Evolutionary conservation across 1,140 invertebrate genomes (phyloP), one percentile per base, ranked within the genome.

Genomic region (Dreissena rostriformis): DNA sequence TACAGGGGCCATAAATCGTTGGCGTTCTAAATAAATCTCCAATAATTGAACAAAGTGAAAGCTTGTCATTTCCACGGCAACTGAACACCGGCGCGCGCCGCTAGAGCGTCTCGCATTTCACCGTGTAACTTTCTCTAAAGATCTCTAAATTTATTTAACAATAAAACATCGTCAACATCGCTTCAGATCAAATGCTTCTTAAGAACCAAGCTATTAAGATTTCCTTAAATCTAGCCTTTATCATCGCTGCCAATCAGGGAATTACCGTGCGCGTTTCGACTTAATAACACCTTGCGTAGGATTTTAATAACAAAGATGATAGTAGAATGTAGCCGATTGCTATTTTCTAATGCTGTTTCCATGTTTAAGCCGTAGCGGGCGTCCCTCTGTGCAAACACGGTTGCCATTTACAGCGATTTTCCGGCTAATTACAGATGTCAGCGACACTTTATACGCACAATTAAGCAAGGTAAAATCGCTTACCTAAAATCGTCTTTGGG

Each of bases 141-240:
- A 79, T 8, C 65, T 70, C 70, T 49, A 79, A 77, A 79, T 79
- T 79, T 79, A 79, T 79, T 79, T 70, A 79, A 79, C 77, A 79
- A 79, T 79, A 61, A 61, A 19, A 61, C 39, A 61, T n/a, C 57
- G 57, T 61, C 22, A 24, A 19, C 22, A 61, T 24, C 22, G 17
- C 22, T n/a, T 24, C 57, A 24, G 57, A 61, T 61, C 57, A 61
- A 61, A 61, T 61, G 57, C 17, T 61, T 61, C 57, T 61, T 61
- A 61, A 61, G 22, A 19, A 61, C 22, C 17, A 61, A 61, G 57
- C 17, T 11, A 61, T 61, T 61, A 61, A 61, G 57, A n/a, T 61
- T 61, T 61, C 22, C 57, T 24, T 24, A n/a, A 61, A 61, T n/a
- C 17, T 61, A 61, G 22, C 57, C 57, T 61, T 24, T 61, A n/a